phyloP scores from a whole-genome alignment of 2,797 vertebrate species.

The Spheniscus humboldti region DNA sequence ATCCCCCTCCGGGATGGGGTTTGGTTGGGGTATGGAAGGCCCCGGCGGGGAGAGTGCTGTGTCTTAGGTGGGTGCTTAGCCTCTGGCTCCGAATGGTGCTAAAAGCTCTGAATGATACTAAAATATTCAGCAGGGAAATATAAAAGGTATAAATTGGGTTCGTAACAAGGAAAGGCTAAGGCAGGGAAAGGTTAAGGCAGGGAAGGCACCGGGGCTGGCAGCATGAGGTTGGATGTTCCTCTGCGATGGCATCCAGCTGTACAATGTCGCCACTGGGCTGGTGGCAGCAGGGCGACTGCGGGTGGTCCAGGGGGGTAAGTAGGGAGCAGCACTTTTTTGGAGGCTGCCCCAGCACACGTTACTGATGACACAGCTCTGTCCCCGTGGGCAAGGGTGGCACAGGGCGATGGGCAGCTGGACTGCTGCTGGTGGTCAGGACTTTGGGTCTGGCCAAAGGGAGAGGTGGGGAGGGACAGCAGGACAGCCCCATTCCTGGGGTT shows the following conservation, averaged over 20 bases:
- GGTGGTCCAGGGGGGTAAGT: background rate
- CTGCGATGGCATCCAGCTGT: accelerated
- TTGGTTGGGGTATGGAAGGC: background rate
- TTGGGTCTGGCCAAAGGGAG: background rate
- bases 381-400: accelerated
- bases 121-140: background rate
- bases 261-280: background rate
- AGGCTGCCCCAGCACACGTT: background rate
- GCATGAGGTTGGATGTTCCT: background rate
- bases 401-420: accelerated
- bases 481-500: accelerated
- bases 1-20: background rate
- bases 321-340: background rate
- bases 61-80: background rate
- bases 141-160: background rate
- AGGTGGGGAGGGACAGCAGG: background rate
- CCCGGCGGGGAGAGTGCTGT: accelerated
- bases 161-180: background rate
- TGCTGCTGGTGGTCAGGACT: accelerated
- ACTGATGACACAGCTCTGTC: background rate
- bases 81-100: background rate
- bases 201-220: accelerated
- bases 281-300: background rate
- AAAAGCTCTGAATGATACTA: background rate
- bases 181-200: background rate